These are phyloP conservation scores for Dipus sagitta DNA, from an alignment of 2,797 vertebrate species.

Conservation along the genomic window DNA sequence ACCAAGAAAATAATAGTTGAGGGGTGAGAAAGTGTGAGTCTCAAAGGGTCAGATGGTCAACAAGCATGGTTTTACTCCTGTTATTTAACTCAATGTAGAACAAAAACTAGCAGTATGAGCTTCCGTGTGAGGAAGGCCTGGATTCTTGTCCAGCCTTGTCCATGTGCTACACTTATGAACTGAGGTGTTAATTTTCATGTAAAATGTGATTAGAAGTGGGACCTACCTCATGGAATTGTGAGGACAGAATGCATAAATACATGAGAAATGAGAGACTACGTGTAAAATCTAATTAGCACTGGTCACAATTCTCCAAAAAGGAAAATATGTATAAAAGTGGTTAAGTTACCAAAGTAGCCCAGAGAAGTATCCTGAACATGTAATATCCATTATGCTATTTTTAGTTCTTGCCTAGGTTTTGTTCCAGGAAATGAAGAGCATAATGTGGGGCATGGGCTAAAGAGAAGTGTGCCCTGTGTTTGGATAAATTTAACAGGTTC, in stretches of 20 bases:
- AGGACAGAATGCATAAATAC: background rate
- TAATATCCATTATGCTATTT: background rate
- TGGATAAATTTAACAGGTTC: background rate
- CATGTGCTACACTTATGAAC: background rate
- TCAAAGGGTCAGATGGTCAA: background rate
- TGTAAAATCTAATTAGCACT: background rate
- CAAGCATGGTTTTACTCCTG: background rate
- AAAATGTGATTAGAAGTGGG: background rate
- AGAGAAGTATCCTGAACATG: background rate
- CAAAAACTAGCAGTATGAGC: rapidly evolving
- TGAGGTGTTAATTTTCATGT: background rate
- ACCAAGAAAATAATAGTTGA: background rate
- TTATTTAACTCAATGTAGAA: background rate
- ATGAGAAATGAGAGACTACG: background rate
- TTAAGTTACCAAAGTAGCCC: background rate
- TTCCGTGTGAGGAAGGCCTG: background rate
- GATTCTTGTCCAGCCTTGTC: background rate
- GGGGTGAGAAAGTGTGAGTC: background rate
- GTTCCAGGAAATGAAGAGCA: background rate
- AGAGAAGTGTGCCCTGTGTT: background rate
- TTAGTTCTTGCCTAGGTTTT: background rate
- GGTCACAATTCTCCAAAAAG: background rate
- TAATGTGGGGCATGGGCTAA: background rate
- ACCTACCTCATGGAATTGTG: background rate
- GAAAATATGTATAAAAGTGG: background rate